A percentile compares a stretch with the other conserved stretches of the same genome.
phyloP scores from a whole-genome alignment of 2,888 invertebrate species.

The Trachelus troglodyta region DNA sequence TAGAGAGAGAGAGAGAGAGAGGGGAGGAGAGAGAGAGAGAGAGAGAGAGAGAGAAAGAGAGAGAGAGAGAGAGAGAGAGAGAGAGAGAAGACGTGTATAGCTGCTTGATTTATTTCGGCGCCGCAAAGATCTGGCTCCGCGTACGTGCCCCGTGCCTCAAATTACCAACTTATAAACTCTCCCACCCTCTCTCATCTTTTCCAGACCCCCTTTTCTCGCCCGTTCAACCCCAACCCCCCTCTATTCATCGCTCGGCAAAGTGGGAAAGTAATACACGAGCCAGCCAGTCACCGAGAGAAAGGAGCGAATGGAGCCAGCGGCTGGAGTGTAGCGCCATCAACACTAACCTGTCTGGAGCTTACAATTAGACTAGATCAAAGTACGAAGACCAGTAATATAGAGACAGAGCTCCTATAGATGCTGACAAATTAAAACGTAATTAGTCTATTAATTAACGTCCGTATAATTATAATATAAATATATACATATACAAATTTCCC shows the following conservation, averaged over 20 bases:
- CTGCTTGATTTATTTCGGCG: slow-evolving; percentile 65
- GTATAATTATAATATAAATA: background rate
- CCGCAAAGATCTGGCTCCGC: slow-evolving; percentile 64
- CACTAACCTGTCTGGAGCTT: background rate
- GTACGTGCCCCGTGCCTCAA: slow-evolving; percentile 65
- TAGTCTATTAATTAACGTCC: background rate
- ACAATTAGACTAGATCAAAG: background rate
- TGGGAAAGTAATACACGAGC: slow-evolving; percentile 20
- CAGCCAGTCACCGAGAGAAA: background rate
- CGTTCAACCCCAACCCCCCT: slow-evolving; percentile 30
- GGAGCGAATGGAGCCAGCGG: background rate
- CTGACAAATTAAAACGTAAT: background rate
- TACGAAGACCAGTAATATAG: background rate
- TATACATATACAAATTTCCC: background rate
- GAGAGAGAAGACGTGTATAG: slow-evolving; percentile 35
- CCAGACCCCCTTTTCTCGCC: slow-evolving; percentile 4
- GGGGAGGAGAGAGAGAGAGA: slow-evolving; percentile 9
- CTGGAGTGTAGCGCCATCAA: background rate
- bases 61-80: background rate
- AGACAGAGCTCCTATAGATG: background rate
- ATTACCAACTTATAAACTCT: slow-evolving; percentile 67
- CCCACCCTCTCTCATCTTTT: slow-evolving; percentile 25
- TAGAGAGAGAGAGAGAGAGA: slow-evolving; percentile 3
- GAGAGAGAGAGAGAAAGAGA: no score
- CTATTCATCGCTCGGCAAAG: slow-evolving; percentile 26